Evolutionary conservation across 2,797 vertebrate species (phyloP).

Genomic region (Labeo calbasu): DNA sequence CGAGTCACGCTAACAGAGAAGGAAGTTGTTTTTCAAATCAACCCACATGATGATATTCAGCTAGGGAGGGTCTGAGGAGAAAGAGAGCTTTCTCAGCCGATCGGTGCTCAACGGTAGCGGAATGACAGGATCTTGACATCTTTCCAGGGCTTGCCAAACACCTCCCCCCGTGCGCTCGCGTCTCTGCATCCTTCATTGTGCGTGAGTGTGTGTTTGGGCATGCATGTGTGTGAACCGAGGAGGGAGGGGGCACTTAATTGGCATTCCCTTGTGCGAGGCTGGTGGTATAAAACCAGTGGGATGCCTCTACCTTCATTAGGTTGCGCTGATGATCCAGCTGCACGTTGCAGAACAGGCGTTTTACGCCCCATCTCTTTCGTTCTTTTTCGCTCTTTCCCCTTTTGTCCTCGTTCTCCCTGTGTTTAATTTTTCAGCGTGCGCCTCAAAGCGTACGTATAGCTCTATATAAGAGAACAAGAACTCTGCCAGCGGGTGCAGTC

Average conservation of each 20-base stretch:
- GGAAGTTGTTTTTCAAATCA: conserved; percentile 33
- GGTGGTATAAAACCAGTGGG: conserved; percentile 70
- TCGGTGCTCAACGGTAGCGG: conserved; percentile 1
- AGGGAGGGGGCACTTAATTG: conserved; percentile 64
- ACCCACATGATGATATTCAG: conserved; percentile 17
- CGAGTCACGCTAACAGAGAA: conserved; percentile 18
- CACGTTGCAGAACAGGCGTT: conserved; percentile 54
- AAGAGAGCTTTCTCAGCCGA: conserved; percentile 36
- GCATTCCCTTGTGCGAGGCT: conserved; percentile 69
- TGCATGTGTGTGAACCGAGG: conserved; percentile 51
- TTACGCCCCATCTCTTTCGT: conserved; percentile 41
- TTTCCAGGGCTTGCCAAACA: conserved; percentile 49
- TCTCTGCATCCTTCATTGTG: conserved; percentile 35
- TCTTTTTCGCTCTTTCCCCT: neutral
- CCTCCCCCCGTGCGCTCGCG: neutral
- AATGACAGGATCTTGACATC: conserved; percentile 59
- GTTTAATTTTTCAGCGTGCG: conserved; percentile 39
- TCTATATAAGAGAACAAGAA: conserved; percentile 30
- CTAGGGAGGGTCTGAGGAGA: conserved; percentile 29
- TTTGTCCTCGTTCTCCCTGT: conserved; percentile 32
- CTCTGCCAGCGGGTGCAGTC: conserved; percentile 36
- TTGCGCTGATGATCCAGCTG: conserved; percentile 78
- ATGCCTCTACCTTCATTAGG: conserved; percentile 82
- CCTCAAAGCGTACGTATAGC: conserved; percentile 35
- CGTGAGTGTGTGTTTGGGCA: conserved; percentile 21